A percentile compares a stretch with the other conserved stretches of the same genome.
phyloP scores from a whole-genome alignment of 2,113 vertebrate species.

The Limnothrissa miodon region DNA sequence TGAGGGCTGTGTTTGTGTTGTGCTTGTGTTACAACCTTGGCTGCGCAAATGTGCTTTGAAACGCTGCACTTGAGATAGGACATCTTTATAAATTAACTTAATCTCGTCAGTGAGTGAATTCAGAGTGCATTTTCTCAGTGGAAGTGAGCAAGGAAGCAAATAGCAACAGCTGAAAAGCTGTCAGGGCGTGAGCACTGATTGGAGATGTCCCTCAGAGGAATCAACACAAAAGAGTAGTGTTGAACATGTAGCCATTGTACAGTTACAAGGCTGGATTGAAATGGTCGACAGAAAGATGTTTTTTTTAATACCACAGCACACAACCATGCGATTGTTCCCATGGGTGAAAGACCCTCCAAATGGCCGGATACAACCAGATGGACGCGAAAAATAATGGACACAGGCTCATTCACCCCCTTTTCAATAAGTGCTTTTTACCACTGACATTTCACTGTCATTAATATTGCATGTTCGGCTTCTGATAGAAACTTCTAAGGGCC shows the following conservation, averaged over 20 bases:
- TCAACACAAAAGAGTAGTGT: slow-evolving; percentile 34
- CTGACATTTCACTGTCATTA: slow-evolving; percentile 69
- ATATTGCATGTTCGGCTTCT: slow-evolving; percentile 60
- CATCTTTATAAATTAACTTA: not conserved
- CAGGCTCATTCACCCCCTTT: slow-evolving; percentile 59
- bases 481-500: slow-evolving; percentile 12
- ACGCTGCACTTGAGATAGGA: not conserved
- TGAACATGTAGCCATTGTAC: not conserved
- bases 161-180: slow-evolving; percentile 4
- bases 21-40: not conserved
- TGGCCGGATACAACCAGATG: slow-evolving; percentile 34
- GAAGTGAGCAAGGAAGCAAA: not conserved
- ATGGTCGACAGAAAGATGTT: not conserved
- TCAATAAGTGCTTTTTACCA: slow-evolving; percentile 69
- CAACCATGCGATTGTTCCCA: slow-evolving; percentile 33
- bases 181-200: not conserved
- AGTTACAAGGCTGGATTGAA: slow-evolving; percentile 14
- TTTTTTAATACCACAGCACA: slow-evolving; percentile 19
- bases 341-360: slow-evolving; percentile 15
- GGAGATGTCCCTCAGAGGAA: not conserved
- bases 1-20: not conserved
- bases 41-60: not conserved
- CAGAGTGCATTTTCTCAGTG: not conserved
- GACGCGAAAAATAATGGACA: slow-evolving; percentile 39
- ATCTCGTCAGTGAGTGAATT: not conserved